These are phyloP conservation scores for Agelaius tricolor DNA, from an alignment of 2,113 vertebrate genomes.

Conservation along the genomic window DNA sequence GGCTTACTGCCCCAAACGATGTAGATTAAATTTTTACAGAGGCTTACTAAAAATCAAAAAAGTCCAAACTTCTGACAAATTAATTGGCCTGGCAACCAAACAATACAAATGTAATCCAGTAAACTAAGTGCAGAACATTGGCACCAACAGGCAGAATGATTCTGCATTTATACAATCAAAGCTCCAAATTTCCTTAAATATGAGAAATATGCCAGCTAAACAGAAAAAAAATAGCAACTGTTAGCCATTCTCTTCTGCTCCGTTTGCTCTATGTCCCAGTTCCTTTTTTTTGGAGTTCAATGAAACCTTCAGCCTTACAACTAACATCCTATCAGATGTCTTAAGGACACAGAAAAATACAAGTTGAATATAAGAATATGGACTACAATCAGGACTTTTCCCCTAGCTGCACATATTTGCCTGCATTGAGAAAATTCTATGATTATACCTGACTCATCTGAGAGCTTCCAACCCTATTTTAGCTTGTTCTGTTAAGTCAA, in stretches of 20 bases:
- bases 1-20: neutral
- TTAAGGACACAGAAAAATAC: neutral
- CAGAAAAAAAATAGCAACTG: neutral
- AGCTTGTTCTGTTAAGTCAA: neutral
- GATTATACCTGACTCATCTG: neutral
- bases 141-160: neutral
- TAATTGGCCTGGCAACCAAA: rapidly evolving
- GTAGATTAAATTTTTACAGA: neutral
- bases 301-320: neutral
- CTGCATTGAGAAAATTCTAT: neutral
- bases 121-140: neutral
- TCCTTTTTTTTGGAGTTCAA: neutral
- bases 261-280: neutral
- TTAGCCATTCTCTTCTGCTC: neutral
- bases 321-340: neutral
- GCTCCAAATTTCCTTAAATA: neutral
- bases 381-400: neutral
- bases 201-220: neutral
- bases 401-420: neutral
- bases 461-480: neutral
- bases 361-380: neutral
- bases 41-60: neutral
- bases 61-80: neutral
- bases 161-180: neutral
- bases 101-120: neutral